Evolutionary conservation across 2,113 vertebrate species (phyloP).

Genomic region (Pollachius pollachius): DNA sequence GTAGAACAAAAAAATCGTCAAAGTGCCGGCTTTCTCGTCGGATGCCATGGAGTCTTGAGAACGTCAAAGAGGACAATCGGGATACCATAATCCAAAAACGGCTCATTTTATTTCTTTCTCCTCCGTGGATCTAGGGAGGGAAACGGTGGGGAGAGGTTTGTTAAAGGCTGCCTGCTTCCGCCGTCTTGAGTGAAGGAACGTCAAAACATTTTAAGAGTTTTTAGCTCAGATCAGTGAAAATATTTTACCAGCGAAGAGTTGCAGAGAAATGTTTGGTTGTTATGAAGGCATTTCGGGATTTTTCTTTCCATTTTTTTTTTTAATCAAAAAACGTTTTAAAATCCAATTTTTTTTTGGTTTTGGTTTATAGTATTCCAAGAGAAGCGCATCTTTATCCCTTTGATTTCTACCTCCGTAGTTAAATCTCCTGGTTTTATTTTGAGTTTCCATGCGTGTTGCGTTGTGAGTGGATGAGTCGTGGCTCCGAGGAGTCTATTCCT

Average conservation of each 20-base stretch:
- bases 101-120: too few species aligned
- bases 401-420: slow-evolving; percentile 56
- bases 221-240: background rate
- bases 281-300: background rate
- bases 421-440: slow-evolving; percentile 25
- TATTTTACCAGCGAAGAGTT: background rate
- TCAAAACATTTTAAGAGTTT: too few species aligned
- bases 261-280: background rate
- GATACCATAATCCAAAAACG: too few species aligned
- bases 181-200: too few species aligned
- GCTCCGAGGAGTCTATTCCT: slow-evolving; percentile 35
- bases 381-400: slow-evolving; percentile 26
- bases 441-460: slow-evolving; percentile 12
- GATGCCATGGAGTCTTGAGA: too few species aligned
- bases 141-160: too few species aligned
- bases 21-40: too few species aligned
- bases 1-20: too few species aligned
- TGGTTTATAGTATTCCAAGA: slow-evolving; percentile 16
- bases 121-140: too few species aligned
- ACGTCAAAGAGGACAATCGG: too few species aligned
- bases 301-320: background rate
- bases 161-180: too few species aligned
- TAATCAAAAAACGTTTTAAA: background rate
- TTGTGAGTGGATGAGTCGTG: slow-evolving; percentile 7
- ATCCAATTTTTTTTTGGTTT: slow-evolving; percentile 5